These are phyloP conservation scores for Acronicta aceris DNA, from an alignment of 2,888 invertebrate species.

Conservation along the genomic window DNA sequence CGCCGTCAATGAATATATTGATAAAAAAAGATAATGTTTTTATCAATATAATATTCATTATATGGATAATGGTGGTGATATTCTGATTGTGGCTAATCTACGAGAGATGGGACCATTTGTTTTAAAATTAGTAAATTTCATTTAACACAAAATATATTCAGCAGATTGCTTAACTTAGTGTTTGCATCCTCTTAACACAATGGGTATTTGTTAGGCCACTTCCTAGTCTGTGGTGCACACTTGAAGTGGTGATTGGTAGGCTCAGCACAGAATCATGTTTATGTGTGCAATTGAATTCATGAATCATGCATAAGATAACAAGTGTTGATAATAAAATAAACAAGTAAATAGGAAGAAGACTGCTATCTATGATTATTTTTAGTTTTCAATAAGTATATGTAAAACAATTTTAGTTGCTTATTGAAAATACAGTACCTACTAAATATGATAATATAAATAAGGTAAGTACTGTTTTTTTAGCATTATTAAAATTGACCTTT, in stretches of 20 bases:
- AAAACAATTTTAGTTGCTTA: conserved; percentile 1
- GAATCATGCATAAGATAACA: conserved; percentile 44
- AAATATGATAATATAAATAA: no score
- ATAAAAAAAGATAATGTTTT: no score
- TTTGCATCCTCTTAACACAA: conserved; percentile 45
- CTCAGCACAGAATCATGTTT: conserved; percentile 34
- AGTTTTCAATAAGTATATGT: no score
- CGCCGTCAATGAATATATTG: no score
- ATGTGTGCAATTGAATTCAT: conserved; percentile 36
- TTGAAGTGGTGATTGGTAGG: neutral
- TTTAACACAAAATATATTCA: conserved; percentile 20
- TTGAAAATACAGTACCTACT: neutral
- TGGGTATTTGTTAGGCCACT: conserved; percentile 27
- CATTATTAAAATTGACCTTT: no score
- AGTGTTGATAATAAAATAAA: conserved; percentile 38
- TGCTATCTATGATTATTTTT: conserved; percentile 15
- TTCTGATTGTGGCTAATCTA: no score
- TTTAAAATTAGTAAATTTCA: no score
- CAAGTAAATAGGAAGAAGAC: conserved; percentile 33
- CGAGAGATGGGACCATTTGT: no score
- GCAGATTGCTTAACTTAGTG: conserved; percentile 15
- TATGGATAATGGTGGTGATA: no score
- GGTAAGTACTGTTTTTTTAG: no score
- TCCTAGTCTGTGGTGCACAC: conserved; percentile 32
- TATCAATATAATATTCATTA: no score